Base-by-base conservation (phyloP, 2,888 invertebrate genomes). In the Eupithecia centaureata region DNA sequence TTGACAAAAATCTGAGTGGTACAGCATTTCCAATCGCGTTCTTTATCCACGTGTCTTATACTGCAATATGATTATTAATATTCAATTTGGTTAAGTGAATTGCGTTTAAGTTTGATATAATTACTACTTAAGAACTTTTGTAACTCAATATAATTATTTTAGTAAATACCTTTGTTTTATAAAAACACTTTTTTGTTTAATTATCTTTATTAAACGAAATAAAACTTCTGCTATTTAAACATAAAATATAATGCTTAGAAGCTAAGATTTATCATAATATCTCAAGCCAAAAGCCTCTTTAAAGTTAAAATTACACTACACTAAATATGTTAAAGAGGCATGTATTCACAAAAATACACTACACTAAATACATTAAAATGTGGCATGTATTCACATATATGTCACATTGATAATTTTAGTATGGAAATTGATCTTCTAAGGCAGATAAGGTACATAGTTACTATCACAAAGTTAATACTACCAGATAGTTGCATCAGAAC, bases 61-160 rank as follows among this genome's bases (percentile, higher is more conserved):
- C 42, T 52, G 27, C 28, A 32, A 66, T 63, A 47, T 59, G 12
- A 63, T 60, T 67, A 54, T 52, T n/a, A 61, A 32, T 60, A 42
- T 75, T 71, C 56, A 66, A 68, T 71, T 32, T 73, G 65, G 65
- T 69, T 70, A 66, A 73, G 65, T 70, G 27, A 67, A 69, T 76
- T 77, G 70, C 71, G 74, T 71, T 70, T 74, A 67, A 73, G 70
- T 77, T 78, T 67, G 68, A 74, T 81, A 79, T 75, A 81, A 70
- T 73, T 72, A 75, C 76, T 61, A 70, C 75, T 72, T 81, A 81
- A 79, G 76, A 77, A 80, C 79, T 80, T 69, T 75, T 66, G 72
- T 80, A 80, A 79, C 77, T 78, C 79, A 62, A 62, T 70, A 73
- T 35, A 71, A 78, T 76, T 76, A 80, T 81, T 79, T 81, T 80